Conservation (phyloP, 2,797 vertebrate genomes). For the Poeciliopsis paucimaculata region DNA sequence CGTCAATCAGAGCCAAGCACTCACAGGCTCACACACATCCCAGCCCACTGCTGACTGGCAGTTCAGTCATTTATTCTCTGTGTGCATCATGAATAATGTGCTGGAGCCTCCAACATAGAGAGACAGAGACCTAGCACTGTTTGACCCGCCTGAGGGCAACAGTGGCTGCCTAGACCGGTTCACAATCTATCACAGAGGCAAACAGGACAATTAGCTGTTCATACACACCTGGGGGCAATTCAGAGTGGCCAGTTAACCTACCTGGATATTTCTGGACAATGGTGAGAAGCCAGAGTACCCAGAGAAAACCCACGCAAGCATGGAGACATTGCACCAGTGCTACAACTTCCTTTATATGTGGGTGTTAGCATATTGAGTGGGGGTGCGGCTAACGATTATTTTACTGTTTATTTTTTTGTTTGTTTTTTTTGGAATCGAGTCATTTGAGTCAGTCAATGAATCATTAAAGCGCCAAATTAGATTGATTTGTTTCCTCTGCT, state of each 20-base stretch:
- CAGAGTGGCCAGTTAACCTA: not conserved
- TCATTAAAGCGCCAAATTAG: not conserved
- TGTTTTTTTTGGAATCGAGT: not conserved
- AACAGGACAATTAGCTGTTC: not conserved
- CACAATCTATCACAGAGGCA: not conserved
- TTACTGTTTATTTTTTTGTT: not conserved
- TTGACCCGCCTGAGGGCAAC: constrained; percentile 1
- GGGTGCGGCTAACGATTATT: too few species aligned
- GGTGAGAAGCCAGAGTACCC: not conserved
- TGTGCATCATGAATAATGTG: not conserved
- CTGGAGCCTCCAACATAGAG: not conserved
- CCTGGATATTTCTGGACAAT: not conserved
- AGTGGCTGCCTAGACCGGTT: not conserved
- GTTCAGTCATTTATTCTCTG: constrained; percentile 1
- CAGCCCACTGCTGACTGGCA: not conserved
- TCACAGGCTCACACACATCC: not conserved
- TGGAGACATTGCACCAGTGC: not conserved
- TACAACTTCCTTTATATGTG: not conserved
- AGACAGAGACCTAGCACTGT: not conserved
- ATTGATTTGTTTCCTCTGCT: not conserved
- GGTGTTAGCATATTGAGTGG: not conserved
- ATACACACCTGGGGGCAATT: not conserved
- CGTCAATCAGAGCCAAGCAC: not conserved
- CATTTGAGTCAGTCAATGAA: not conserved
- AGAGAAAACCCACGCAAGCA: not conserved